Percentiles rank a stretch among this genome's conserved stretches.
phyloP scores from a whole-genome alignment of 2,888 invertebrate genomes.

The Ennomos erosarius region DNA sequence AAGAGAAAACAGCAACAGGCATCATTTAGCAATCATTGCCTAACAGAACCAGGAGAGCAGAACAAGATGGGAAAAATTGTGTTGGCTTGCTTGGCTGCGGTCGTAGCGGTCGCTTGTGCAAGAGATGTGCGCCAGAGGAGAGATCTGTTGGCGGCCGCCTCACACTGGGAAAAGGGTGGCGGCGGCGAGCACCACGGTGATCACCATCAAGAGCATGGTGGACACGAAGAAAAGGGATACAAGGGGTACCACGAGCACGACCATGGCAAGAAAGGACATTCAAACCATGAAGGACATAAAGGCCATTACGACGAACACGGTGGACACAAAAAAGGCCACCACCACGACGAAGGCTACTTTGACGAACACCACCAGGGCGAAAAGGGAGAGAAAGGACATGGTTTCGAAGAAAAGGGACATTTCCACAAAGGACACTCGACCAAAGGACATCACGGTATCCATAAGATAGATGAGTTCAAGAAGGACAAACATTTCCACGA shows the following conservation, averaged over 20 bases:
- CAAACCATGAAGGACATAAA: slow-evolving; percentile 87
- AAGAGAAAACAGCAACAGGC: slow-evolving; percentile 70
- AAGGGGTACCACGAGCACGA: slow-evolving; percentile 87
- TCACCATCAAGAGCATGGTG: slow-evolving; percentile 87
- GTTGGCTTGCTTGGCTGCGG: slow-evolving; percentile 68
- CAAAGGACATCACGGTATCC: slow-evolving; percentile 93
- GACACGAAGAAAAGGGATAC: slow-evolving; percentile 89
- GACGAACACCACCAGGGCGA: slow-evolving; percentile 87
- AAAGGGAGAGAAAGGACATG: slow-evolving; percentile 86
- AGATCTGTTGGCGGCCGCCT: slow-evolving; percentile 81
- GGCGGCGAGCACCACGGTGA: slow-evolving; percentile 87
- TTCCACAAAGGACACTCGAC: slow-evolving; percentile 94
- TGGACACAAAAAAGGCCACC: slow-evolving; percentile 87
- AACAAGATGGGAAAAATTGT: slow-evolving; percentile 67
- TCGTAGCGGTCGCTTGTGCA: slow-evolving; percentile 72
- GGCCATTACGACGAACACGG: slow-evolving; percentile 86
- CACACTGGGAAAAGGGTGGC: slow-evolving; percentile 83
- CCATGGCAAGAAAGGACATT: slow-evolving; percentile 89
- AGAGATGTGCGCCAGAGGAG: slow-evolving; percentile 79
- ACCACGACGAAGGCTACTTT: slow-evolving; percentile 88
- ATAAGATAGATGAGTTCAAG: slow-evolving; percentile 93
- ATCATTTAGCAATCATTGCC: slow-evolving; percentile 80
- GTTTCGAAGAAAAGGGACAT: slow-evolving; percentile 86
- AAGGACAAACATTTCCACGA: slow-evolving; percentile 95
- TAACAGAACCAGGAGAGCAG: slow-evolving; percentile 62